Evolutionary conservation across 2,797 vertebrate genomes (phyloP).

Genomic region (Sphaeramia orbicularis): DNA sequence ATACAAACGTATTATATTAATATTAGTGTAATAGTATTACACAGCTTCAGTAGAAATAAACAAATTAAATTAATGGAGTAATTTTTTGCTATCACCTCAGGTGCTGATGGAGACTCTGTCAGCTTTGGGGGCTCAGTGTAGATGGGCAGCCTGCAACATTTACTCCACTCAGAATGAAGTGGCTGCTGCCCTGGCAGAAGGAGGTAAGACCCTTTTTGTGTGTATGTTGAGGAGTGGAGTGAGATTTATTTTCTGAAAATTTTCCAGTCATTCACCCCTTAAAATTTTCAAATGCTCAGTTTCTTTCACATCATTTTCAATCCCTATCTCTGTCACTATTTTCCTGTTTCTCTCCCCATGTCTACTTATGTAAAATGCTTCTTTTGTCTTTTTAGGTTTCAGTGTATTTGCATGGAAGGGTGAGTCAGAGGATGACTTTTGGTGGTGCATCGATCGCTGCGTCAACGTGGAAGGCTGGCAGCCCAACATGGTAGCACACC

Average conservation of each 20-base stretch:
- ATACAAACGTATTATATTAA: neutral
- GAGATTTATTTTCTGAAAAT: neutral
- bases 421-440: conserved; percentile 98
- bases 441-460: conserved; percentile 99
- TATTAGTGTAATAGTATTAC: neutral
- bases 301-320: neutral
- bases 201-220: conserved; percentile 80
- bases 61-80: neutral
- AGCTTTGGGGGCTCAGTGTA: conserved; percentile 95
- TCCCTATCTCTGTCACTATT: neutral
- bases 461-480: conserved; percentile 99
- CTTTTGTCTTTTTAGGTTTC: conserved; percentile 85
- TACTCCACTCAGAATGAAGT: conserved; percentile 99
- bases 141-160: conserved; percentile 98
- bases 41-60: neutral
- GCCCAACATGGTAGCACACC: conserved; percentile 93
- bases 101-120: conserved; percentile 98
- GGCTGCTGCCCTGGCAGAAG: conserved; percentile 95
- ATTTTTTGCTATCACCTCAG: conserved; percentile 65
- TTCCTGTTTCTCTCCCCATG: neutral
- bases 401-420: conserved; percentile 99
- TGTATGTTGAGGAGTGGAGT: conserved; percentile 8
- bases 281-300: neutral
- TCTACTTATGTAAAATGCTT: neutral
- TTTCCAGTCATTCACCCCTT: neutral